Conservation (phyloP, 2,888 invertebrate species). For the Hypomecis atomaria region DNA sequence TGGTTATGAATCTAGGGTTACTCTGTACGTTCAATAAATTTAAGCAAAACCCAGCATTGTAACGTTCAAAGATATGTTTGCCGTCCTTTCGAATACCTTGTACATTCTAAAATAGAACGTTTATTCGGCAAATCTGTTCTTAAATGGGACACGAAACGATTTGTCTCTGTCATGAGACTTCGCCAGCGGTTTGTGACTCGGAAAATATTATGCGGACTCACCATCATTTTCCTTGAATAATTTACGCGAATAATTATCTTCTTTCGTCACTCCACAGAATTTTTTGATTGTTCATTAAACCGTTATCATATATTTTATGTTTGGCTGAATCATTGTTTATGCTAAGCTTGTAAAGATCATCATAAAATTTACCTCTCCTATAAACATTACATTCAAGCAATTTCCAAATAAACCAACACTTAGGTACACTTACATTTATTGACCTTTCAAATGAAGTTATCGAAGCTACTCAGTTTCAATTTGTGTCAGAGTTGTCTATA, state of each 20-base stretch:
- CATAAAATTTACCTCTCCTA: background rate
- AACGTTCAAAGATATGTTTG: no score
- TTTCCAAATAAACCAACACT: no score
- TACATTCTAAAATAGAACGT: constrained; percentile 40
- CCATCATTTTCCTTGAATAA: constrained; percentile 43
- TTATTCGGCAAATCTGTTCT: constrained; percentile 46
- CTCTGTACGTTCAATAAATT: no score
- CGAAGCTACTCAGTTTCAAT: no score
- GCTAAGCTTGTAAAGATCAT: background rate
- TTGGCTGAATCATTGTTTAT: constrained; percentile 9
- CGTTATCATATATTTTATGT: background rate
- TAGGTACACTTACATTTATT: no score
- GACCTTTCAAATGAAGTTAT: no score
- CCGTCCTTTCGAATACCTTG: background rate
- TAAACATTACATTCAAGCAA: no score
- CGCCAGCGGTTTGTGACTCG: constrained; percentile 52
- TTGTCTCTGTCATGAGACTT: constrained; percentile 52
- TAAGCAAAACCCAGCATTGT: no score
- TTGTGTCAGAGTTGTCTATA: no score
- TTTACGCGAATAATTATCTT: constrained; percentile 46
- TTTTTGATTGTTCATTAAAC: background rate
- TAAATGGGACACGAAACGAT: constrained; percentile 52
- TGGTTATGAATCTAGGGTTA: no score
- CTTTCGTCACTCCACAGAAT: constrained; percentile 15
- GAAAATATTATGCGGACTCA: constrained; percentile 55